Evolutionary conservation across 1,140 invertebrate genomes (phyloP).

Genomic region (Hirudo medicinalis): DNA sequence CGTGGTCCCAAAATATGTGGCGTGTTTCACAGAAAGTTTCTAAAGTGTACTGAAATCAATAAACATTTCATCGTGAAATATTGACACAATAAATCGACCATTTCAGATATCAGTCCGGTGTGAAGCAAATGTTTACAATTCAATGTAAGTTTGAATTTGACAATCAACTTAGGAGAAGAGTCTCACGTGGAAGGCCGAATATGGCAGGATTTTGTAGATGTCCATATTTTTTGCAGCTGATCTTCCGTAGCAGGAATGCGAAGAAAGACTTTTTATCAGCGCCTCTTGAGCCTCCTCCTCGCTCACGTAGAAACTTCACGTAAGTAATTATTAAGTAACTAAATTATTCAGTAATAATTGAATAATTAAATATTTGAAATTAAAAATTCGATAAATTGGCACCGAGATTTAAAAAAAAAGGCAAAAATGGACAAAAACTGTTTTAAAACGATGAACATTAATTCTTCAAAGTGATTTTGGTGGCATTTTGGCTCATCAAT

Average conservation of each 20-base stretch:
- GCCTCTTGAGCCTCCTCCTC: constrained; percentile 22
- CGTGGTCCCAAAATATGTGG: constrained; percentile 44
- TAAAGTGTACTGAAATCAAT: constrained; percentile 40
- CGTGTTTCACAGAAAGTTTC: constrained; percentile 47
- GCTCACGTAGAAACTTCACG: constrained; percentile 2
- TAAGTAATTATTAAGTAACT: too few relatives aligned
- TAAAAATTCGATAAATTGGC: too few relatives aligned
- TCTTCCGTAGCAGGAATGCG: constrained; percentile 25
- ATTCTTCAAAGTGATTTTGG: too few relatives aligned
- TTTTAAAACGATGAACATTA: too few relatives aligned
- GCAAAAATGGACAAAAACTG: too few relatives aligned
- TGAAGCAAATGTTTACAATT: too few relatives aligned
- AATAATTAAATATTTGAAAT: too few relatives aligned
- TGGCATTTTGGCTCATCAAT: too few relatives aligned
- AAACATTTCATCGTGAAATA: constrained; percentile 1
- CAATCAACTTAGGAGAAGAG: too few relatives aligned
- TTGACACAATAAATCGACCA: background rate
- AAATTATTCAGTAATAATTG: too few relatives aligned
- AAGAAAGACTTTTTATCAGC: constrained; percentile 19
- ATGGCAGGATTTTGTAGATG: constrained; percentile 22
- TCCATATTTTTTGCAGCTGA: constrained; percentile 22
- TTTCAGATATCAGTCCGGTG: background rate
- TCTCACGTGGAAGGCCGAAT: constrained; percentile 25
- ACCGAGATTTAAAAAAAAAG: too few relatives aligned
- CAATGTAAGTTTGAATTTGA: too few relatives aligned